phyloP scores from a whole-genome alignment of 1,140 invertebrate species.

The Trachymyrmex septentrionalis region DNA sequence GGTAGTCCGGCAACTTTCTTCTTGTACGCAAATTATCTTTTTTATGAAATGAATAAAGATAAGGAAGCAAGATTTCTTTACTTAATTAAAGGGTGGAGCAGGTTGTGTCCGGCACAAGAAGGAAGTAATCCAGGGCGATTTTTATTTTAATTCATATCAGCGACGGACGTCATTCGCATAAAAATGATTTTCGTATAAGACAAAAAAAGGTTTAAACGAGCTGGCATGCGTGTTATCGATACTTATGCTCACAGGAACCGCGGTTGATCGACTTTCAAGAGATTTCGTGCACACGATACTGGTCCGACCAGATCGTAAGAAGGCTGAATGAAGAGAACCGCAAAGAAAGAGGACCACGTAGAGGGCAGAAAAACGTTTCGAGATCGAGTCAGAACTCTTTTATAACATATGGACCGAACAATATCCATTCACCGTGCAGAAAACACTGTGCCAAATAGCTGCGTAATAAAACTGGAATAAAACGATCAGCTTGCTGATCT shows the following conservation, averaged over 20 bases:
- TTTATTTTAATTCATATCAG: conserved; percentile 48
- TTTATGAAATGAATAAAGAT: conserved; percentile 59
- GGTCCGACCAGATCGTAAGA: conserved; percentile 75
- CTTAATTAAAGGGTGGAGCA: conserved; percentile 45
- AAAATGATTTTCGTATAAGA: conserved; percentile 19
- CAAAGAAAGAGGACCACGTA: conserved; percentile 63
- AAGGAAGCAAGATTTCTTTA: conserved; percentile 5
- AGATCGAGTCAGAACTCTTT: conserved; percentile 46
- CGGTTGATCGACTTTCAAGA: conserved; percentile 74
- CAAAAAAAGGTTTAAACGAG: conserved; percentile 7
- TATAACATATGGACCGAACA: conserved; percentile 48
- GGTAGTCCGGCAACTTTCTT: conserved; percentile 4
- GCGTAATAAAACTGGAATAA: conserved; percentile 56
- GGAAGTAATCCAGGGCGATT: conserved; percentile 1
- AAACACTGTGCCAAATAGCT: conserved; percentile 50
- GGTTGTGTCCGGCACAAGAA: not conserved
- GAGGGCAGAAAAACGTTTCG: conserved; percentile 60
- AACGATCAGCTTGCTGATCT: conserved; percentile 28
- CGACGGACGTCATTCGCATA: conserved; percentile 23
- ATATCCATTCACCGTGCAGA: conserved; percentile 68
- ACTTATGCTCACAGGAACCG: conserved; percentile 43
- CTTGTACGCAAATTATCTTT: conserved; percentile 43
- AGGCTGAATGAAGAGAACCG: conserved; percentile 76
- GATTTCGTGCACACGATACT: conserved; percentile 71
- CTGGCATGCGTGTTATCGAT: conserved; percentile 63